Base-by-base conservation (phyloP, 2,797 vertebrate genomes). In the Pseudopleuronectes americanus region DNA sequence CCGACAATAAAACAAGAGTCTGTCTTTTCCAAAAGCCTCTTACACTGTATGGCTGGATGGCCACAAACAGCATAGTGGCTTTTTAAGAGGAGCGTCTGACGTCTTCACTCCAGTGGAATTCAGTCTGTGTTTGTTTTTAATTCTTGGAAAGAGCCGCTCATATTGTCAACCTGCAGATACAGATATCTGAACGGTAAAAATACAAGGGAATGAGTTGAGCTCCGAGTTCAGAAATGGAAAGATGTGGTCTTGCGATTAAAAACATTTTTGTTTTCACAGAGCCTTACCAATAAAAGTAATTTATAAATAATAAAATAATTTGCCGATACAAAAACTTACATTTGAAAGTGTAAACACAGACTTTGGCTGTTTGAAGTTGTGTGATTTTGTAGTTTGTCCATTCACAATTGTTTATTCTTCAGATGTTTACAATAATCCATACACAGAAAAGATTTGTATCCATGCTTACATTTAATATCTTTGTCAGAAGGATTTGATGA, bases 51-150 rank as follows among this genome's bases (percentile, higher is more conserved):
- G 57, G 59, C n/a, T 85, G 67, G 60, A 51, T 71, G 57, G 48
- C 6, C 54, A 71, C 64, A 79, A 84, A 85, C 67, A 76, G 63
- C 49, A 59, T 3, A 28, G 59, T 24, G 49, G 70, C 65, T 85
- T 84, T 85, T 85, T 57, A 81, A 73, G 59, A 63, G 45, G 43
- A 62, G 31, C 33, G 70, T 55, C 52, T 74, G 51, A 77, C 64
- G 70, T 57, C 4, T 54, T 31, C 55, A 36, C 48, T 62, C 23
- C 21, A 36, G 12, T 33, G 43, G n/a, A 53, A 63, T 49, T 16
- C 14, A 45, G 2, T 6, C 43, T 17, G 31, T 12, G 21, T 59
- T 49, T 59, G 26, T 61, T 26, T 38, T 48, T 26, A 19, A 4
- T 67, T 64, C 14, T 13, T 56, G 68, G 33, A 60, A 24, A 56